Conservation (phyloP, 2,113 vertebrate genomes). For the Oxyura jamaicensis region DNA sequence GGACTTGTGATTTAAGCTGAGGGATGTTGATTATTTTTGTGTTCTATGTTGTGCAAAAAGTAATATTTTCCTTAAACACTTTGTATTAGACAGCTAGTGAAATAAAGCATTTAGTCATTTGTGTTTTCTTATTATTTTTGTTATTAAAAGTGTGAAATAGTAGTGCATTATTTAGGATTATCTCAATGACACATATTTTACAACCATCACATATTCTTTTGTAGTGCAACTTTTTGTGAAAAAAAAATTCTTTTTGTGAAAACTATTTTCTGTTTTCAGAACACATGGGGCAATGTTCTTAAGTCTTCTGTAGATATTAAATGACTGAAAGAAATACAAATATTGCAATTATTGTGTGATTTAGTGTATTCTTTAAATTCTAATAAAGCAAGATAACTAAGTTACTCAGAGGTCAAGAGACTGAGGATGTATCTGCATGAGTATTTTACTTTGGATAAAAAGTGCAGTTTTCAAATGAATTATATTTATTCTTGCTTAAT, state of each 20-base stretch:
- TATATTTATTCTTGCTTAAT: background rate
- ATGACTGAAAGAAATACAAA: background rate
- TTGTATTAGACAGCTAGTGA: background rate
- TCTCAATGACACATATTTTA: background rate
- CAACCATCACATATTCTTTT: background rate
- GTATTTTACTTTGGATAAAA: background rate
- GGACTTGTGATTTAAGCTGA: background rate
- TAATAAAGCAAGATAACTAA: background rate
- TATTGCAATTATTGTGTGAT: background rate
- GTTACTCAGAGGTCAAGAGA: background rate
- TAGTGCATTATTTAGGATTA: background rate
- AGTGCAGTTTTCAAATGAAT: background rate
- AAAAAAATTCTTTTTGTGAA: background rate
- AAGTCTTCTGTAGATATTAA: background rate
- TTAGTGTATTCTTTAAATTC: background rate
- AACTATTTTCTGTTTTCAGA: background rate
- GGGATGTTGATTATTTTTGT: background rate
- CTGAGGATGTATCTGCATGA: background rate
- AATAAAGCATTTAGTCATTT: background rate
- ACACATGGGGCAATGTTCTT: background rate
- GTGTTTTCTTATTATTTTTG: fast-evolving
- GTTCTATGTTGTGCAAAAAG: background rate
- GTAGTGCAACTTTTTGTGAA: background rate
- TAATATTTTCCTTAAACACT: background rate
- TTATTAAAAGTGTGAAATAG: background rate